Evolutionary conservation across 2,888 invertebrate genomes (phyloP), one percentile per base, ranked within the genome.

Genomic region (Patella ulyssiponensis): DNA sequence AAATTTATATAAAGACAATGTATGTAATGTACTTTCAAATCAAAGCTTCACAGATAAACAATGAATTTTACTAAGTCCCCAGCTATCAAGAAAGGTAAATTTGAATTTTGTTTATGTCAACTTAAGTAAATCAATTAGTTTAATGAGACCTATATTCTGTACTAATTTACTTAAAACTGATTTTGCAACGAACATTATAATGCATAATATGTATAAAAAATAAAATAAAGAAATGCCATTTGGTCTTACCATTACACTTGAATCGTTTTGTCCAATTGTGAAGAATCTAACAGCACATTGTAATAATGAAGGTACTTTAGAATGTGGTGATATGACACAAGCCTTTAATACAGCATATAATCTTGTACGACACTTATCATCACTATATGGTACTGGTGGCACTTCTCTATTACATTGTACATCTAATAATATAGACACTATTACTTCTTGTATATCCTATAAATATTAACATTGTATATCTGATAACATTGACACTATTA

Each of bases 211-310:
- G 27, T 14, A 17, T 54, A n/a, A 14, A 75, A 27, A 15, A 33
- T 17, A 74, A 23, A 33, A 23, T 53, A 73, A n/a, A 53, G 12
- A 53, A 56, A 33, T n/a, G 51, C 17, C n/a, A 27, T 72, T 52
- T 5, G 44, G 44, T 44, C 76, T 73, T 79, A 85, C 86, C 82
- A 81, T 76, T n/a, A 79, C 58, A 78, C 80, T 71, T 20, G 64
- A 27, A 71, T 86, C 86, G 20, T 79, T 78, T 3, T 79, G 58
- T 17, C 84, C 83, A 23, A 58, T 53, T 17, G 81, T 79, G 23
- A 86, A 80, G 11, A 84, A 71, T n/a, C 77, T 74, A 12, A 83
- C n/a, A 17, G 83, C 81, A 78, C 81, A 81, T 51, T 85, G 84
- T 76, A 80, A 70, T 11, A 81, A 82, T 15, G 86, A 77, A 20